Evolutionary conservation across 2,888 invertebrate species (phyloP), one percentile per base, ranked within the genome.

Genomic region (Serripes groenlandicus): DNA sequence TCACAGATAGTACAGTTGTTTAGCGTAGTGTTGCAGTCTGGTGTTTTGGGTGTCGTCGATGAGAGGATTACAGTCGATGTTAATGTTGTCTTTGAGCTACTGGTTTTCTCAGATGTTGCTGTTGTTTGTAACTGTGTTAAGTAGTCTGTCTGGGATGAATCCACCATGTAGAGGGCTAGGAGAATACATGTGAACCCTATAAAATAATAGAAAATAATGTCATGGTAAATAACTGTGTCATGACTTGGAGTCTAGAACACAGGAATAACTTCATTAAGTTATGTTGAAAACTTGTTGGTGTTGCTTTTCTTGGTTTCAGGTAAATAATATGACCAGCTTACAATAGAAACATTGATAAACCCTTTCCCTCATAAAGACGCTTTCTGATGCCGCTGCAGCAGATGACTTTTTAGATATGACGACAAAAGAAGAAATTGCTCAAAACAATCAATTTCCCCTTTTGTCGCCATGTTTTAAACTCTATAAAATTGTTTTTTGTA

Each of bases 1-100:
- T 72, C 68, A 76, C 83, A 83, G 18, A 32, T 26, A 34, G 11
- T 52, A 68, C 83, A 83, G 35, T 77, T 42, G 18, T 37, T 28
- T 7, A 52, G 5, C 11, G 64, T 74, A 21, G 37, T 52, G n/a
- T 74, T 74, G 28, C 74, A 74, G 15, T 21, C 58, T 28, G 73
- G 73, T 66, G 21, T 23, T 7, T 23, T 23, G n/a, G 42, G 32
- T 62, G 62, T 62, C 1, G 34, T 18, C 37, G 42, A 42, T 26
- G 37, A 37, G 42, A 66, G n/a, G n/a, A n/a, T n/a, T n/a, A n/a
- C n/a, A n/a, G n/a, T n/a, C n/a, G n/a, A n/a, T n/a, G n/a, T n/a
- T n/a, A n/a, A n/a, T n/a, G n/a, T n/a, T n/a, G n/a, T n/a, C n/a
- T n/a, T n/a, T n/a, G n/a, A n/a, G n/a, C n/a, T n/a, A n/a, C n/a